Evolutionary conservation across 1,140 invertebrate genomes (phyloP), one percentile per base, ranked within the genome.

Genomic region (Hycleus cichorii): DNA sequence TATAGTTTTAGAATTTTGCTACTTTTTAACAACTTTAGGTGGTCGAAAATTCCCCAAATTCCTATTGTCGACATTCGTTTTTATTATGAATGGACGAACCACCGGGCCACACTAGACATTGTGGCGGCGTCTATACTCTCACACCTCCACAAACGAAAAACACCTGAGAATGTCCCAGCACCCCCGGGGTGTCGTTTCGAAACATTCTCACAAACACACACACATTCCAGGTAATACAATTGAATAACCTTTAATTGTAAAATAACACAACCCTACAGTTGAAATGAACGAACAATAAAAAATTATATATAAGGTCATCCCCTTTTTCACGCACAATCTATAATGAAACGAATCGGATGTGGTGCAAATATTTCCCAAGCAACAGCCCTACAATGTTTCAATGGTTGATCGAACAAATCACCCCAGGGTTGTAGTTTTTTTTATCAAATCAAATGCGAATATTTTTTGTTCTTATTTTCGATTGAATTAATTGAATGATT

Each of bases 131-230:
- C 45, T 43, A 18, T 39, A 44, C 43, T 26, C 32, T 47, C 43
- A 24, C 43, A 4, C 7, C 32, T 7, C 4, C 18, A 11, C 54
- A 51, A 51, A n/a, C 39, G 48, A 32, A 32, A 32, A 60, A 65
- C 64, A 65, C 64, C 64, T 65, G 64, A 65, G 64, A 65, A 65
- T 65, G 64, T 63, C 61, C 57, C 49, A 54, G 62, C 62, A 62
- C 59, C 51, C 64, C 64, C 59, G 57, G 32, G 32, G 32, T 32
- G 32, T 32, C 7, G 32, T 32, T 32, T 32, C 32, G 32, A 32
- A 32, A 18, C 4, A 32, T 32, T 32, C 32, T 32, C 32, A 32
- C 32, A 32, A 4, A 32, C 32, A 32, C 7, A 32, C 32, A 7
- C 4, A 32, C 32, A 32, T 32, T 24, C 9, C 43, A 12, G 43